These are phyloP conservation scores for Ichneumon xanthorius DNA, from an alignment of 2,888 invertebrate genomes.

Conservation along the genomic window DNA sequence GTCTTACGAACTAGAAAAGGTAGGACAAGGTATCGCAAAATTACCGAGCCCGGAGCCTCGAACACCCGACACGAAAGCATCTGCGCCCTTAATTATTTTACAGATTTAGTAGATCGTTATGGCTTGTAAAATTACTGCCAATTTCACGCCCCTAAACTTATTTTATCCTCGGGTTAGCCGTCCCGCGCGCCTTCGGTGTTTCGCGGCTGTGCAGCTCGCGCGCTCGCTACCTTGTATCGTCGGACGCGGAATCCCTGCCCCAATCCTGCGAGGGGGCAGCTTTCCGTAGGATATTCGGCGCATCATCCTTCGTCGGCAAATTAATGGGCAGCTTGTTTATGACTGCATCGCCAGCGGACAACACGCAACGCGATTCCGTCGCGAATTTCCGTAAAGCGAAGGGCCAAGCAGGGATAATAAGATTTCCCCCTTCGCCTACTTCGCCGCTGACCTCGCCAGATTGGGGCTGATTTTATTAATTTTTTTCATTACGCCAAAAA, in stretches of 20 bases:
- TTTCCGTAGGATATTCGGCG: conserved; percentile 81
- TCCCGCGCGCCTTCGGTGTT: conserved; percentile 40
- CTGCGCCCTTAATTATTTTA: conserved; percentile 85
- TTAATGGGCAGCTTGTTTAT: conserved; percentile 84
- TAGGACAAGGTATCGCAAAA: conserved; percentile 1
- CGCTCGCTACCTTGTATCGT: conserved; percentile 38
- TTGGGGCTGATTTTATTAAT: not conserved
- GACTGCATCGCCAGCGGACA: conserved; percentile 77
- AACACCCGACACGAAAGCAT: conserved; percentile 75
- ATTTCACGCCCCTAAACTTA: conserved; percentile 84
- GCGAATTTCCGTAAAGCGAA: conserved; percentile 80
- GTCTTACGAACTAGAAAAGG: conserved; percentile 6
- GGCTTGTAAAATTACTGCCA: conserved; percentile 85
- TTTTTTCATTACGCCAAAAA: not conserved
- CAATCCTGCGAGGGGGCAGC: conserved; percentile 38
- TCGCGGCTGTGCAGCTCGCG: conserved; percentile 14
- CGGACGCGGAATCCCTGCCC: not conserved
- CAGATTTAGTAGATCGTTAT: conserved; percentile 85
- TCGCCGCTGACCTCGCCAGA: too few relatives aligned
- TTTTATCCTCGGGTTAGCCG: conserved; percentile 79
- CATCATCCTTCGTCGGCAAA: conserved; percentile 81
- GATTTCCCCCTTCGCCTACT: conserved; percentile 45
- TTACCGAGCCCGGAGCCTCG: conserved; percentile 30
- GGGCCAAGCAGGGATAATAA: conserved; percentile 69
- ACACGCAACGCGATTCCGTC: conserved; percentile 81